phyloP scores from a whole-genome alignment of 2,113 vertebrate species.

The Sinocyclocheilus rhinocerous region DNA sequence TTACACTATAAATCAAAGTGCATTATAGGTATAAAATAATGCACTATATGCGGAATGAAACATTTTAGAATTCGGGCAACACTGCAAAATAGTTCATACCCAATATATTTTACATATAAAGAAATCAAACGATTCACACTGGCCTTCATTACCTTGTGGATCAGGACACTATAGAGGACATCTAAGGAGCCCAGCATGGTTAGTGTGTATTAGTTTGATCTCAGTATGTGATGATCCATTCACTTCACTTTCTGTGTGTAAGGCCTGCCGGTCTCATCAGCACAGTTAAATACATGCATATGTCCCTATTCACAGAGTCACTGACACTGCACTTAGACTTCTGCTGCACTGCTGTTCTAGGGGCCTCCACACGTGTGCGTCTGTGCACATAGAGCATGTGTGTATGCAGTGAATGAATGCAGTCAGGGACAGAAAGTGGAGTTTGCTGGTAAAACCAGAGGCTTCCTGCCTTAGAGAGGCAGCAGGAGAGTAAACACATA shows the following conservation, averaged over 20 bases:
- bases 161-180: slow-evolving; percentile 74
- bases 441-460: slow-evolving; percentile 73
- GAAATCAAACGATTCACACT: too few species aligned
- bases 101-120: background rate
- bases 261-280: background rate
- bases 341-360: slow-evolving; percentile 68
- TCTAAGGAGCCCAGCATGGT: slow-evolving; percentile 77
- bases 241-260: slow-evolving; percentile 29
- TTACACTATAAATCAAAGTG: background rate
- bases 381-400: slow-evolving; percentile 2
- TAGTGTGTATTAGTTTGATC: slow-evolving; percentile 41
- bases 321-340: slow-evolving; percentile 65
- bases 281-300: slow-evolving; percentile 65
- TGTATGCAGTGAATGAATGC: slow-evolving; percentile 21
- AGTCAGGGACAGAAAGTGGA: slow-evolving; percentile 65
- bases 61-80: too few species aligned
- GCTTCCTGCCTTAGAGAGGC: slow-evolving; percentile 49
- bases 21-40: background rate
- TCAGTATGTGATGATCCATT: slow-evolving; percentile 59
- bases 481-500: slow-evolving; percentile 24
- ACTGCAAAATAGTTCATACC: too few species aligned
- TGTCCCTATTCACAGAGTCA: slow-evolving; percentile 61
- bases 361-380: slow-evolving; percentile 63
- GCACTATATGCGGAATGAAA: background rate
- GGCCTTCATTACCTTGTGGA: slow-evolving; percentile 71